Evolutionary conservation across 2,113 vertebrate species (phyloP).

Genomic region (Tenebrosternarchus preto): DNA sequence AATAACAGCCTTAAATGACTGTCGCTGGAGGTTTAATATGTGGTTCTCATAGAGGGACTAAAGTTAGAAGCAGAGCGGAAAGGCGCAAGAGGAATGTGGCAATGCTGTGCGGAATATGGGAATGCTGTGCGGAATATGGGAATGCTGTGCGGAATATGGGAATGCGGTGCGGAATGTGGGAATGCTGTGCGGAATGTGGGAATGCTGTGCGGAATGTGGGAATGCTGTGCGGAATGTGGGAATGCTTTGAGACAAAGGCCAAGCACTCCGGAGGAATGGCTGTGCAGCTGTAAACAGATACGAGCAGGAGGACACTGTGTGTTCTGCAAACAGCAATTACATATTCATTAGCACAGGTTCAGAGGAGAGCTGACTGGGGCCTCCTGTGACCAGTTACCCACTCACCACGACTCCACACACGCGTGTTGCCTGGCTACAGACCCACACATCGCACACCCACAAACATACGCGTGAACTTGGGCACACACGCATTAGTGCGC

Average conservation of each 20-base stretch:
- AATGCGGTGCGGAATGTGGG: no score
- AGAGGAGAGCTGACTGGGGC: constrained; percentile 64
- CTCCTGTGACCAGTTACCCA: constrained; percentile 62
- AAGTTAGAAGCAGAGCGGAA: background rate
- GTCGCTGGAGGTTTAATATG: constrained; percentile 13
- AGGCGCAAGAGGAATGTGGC: constrained; percentile 9
- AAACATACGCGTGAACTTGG: constrained; percentile 31
- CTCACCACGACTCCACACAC: constrained; percentile 57
- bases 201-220: no score
- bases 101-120: no score
- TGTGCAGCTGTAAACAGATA: constrained; percentile 54
- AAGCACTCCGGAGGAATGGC: constrained; percentile 41
- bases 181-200: no score
- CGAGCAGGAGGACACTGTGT: constrained; percentile 51
- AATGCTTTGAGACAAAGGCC: constrained; percentile 33
- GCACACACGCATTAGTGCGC: constrained; percentile 32
- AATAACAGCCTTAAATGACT: constrained; percentile 10
- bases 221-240: constrained; percentile 29
- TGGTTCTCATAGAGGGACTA: background rate
- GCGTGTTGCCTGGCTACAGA: constrained; percentile 60
- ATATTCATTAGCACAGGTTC: constrained; percentile 61
- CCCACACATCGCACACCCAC: constrained; percentile 29
- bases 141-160: no score
- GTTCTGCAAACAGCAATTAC: constrained; percentile 64
- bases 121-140: no score